A percentile compares a stretch with the other conserved stretches of the same genome.
Evolutionary conservation across 2,888 invertebrate genomes (phyloP).

Genomic region (Dynastes maya): DNA sequence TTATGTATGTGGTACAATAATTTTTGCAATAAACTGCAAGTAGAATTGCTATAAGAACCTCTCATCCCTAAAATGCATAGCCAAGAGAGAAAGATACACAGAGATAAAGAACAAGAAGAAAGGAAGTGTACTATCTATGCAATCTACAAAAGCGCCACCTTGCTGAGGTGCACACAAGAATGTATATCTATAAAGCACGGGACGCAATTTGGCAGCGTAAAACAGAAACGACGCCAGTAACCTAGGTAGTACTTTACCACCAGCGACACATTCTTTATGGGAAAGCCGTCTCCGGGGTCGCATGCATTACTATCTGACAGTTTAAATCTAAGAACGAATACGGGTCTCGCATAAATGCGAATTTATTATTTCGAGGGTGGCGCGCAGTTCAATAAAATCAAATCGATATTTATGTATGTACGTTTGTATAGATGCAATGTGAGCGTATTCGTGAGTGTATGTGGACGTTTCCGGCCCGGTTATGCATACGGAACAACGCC

Average conservation of each 20-base stretch:
- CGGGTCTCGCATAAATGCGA: slow-evolving; percentile 30
- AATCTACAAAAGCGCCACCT: not conserved
- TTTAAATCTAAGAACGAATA: slow-evolving; percentile 25
- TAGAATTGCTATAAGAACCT: too few relatives aligned
- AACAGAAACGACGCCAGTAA: slow-evolving; percentile 33
- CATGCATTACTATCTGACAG: slow-evolving; percentile 41
- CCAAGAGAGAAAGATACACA: too few relatives aligned
- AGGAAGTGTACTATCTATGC: not conserved
- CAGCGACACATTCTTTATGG: slow-evolving; percentile 38
- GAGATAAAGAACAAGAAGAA: too few relatives aligned
- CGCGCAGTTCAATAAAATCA: not conserved
- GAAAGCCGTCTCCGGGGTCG: slow-evolving; percentile 38
- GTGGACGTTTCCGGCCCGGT: too few relatives aligned
- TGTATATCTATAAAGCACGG: slow-evolving; percentile 25
- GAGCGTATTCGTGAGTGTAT: not conserved
- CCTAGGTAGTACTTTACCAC: slow-evolving; percentile 39
- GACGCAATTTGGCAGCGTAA: slow-evolving; percentile 42
- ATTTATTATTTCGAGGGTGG: slow-evolving; percentile 22
- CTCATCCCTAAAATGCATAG: too few relatives aligned
- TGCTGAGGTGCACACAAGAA: not conserved
- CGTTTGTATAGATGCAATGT: not conserved
- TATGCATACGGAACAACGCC: too few relatives aligned
- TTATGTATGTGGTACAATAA: too few relatives aligned
- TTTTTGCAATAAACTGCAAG: too few relatives aligned
- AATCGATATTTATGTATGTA: slow-evolving; percentile 12